A percentile compares a stretch with the other conserved stretches of the same genome.
Evolutionary conservation across 2,113 vertebrate genomes (phyloP).

Genomic region (Scopus umbretta): DNA sequence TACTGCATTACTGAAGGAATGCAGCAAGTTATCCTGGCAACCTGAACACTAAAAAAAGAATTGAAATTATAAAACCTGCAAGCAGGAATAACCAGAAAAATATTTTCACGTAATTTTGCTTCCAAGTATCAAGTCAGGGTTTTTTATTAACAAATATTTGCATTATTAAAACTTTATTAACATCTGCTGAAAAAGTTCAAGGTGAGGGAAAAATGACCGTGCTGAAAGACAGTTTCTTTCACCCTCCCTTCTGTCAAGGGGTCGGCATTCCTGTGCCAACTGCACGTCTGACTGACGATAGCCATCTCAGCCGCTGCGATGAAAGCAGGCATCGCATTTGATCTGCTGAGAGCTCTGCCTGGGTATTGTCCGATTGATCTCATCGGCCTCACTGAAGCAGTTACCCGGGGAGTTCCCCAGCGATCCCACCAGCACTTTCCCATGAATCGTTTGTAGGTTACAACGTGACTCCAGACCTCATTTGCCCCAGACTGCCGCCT

Average conservation of each 20-base stretch:
- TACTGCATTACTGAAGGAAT: neutral
- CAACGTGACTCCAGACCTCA: neutral
- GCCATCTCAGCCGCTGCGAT: slow-evolving; percentile 30
- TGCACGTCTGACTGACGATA: neutral
- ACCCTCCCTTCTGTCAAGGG: neutral
- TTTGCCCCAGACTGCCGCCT: neutral
- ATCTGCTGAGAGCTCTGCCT: neutral
- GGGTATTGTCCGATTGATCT: neutral
- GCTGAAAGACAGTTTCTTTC: slow-evolving; percentile 29
- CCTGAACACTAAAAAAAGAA: neutral
- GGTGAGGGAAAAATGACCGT: neutral
- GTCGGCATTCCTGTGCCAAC: slow-evolving; percentile 28
- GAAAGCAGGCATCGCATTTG: slow-evolving; percentile 19
- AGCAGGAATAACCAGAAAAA: neutral
- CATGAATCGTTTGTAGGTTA: neutral
- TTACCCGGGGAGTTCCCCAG: neutral
- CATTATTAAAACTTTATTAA: slow-evolving; percentile 8
- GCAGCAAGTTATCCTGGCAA: neutral
- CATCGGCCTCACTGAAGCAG: neutral
- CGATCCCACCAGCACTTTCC: neutral
- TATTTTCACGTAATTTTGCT: neutral
- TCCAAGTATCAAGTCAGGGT: neutral
- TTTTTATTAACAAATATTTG: neutral
- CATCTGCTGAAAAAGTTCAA: slow-evolving; percentile 18
- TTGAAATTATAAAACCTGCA: neutral